Base-by-base conservation (phyloP, 1,140 invertebrate species). In the Lepidotrigona ventralis region DNA sequence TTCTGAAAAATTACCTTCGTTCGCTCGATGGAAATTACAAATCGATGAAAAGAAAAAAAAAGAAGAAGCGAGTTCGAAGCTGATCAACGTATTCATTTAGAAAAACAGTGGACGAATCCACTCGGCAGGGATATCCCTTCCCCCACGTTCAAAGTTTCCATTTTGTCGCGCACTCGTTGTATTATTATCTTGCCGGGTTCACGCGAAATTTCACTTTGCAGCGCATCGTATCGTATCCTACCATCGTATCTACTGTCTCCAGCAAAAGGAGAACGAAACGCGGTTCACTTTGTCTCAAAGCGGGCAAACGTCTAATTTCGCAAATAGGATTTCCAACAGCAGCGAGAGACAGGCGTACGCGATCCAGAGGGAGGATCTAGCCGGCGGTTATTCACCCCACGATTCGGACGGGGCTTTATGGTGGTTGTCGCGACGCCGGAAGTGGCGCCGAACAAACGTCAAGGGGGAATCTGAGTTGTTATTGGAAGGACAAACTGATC, bases 371-470 rank as follows among this genome's bases (percentile, higher is more conserved):
- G 51, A 29, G 12, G 23, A 1, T 70, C 6, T 17, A 46, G 14
- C 63, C 33, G 8, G 26, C 60, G 85, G 79, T 86, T 77, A 73
- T 81, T 86, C 85, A 81, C 78, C 72, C 58, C 78, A 63, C 51
- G 63, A 14, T 51, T n/a, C 54, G 17, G 33, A 1, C 33, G 60
- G 46, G 19, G 70, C 54, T 66, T 86, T 86, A 86, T 70, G 79
- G 56, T 79, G 68, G 58, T 69, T 73, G 84, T 77, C 60, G 73
- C 79, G 73, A 85, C 69, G 85, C 33, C 79, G 85, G 73, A 85
- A 82, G 51, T 81, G 85, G 56, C 78, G 79, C 46, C 63, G 46
- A 29, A 71, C 69, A 79, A 79, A 75, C 69, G 77, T 33, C 51
- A 69, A 68, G 76, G n/a, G 79, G 71, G 72, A 79, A 85, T 74